These are phyloP conservation scores for Odontamblyopus rebecca DNA, from an alignment of 2,797 vertebrate genomes.

Conservation along the genomic window DNA sequence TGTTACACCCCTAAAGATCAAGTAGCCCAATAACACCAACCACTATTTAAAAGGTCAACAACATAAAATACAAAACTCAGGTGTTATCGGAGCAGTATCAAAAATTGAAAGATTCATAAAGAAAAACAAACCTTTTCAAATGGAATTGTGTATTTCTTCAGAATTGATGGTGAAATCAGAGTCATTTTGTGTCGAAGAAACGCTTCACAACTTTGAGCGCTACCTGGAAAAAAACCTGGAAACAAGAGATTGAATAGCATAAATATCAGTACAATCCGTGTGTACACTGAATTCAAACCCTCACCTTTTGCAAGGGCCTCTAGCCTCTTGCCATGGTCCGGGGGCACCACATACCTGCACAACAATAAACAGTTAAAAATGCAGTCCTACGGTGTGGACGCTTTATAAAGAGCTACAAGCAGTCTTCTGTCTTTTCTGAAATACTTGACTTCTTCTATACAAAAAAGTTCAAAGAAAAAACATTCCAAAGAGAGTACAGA, in stretches of 20 bases:
- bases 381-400: not conserved
- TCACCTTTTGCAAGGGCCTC: slow-evolving; percentile 96
- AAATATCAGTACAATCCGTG: not conserved
- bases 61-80: no score
- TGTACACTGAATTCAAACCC: not conserved
- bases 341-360: slow-evolving; percentile 92
- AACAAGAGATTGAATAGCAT: slow-evolving; percentile 6
- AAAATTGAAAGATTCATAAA: not conserved
- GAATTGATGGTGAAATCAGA: slow-evolving; percentile 93
- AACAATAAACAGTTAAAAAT: not conserved
- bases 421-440: no score
- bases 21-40: no score
- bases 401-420: no score
- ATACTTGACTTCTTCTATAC: no score
- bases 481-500: no score
- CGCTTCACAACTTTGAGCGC: slow-evolving; percentile 94
- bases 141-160: slow-evolving; percentile 95
- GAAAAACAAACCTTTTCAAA: slow-evolving; percentile 87
- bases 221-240: slow-evolving; percentile 96
- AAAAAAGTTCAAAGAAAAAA: no score
- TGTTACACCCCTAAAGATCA: no score
- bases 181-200: slow-evolving; percentile 99
- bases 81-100: no score
- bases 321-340: slow-evolving; percentile 92
- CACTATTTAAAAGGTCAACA: no score